phyloP scores from a whole-genome alignment of 2,113 vertebrate genomes.

The Anolis sagrei region DNA sequence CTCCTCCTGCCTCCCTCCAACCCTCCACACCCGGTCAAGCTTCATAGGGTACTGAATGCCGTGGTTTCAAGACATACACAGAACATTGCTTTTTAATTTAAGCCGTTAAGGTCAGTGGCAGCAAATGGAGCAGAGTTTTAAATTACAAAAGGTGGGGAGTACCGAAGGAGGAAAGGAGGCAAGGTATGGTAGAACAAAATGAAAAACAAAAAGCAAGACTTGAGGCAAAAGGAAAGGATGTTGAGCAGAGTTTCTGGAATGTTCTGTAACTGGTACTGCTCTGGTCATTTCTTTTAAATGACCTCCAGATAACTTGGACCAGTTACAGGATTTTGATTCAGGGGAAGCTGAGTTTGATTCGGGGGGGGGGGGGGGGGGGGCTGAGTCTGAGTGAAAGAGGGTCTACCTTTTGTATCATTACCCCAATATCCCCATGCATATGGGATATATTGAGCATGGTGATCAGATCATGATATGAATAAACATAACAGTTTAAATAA shows the following conservation, averaged over 20 bases:
- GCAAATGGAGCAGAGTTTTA: constrained; percentile 55
- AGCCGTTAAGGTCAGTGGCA: constrained; percentile 74
- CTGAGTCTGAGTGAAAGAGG: too few relatives aligned
- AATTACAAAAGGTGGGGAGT: constrained; percentile 30
- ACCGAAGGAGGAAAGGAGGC: not conserved
- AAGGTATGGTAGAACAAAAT: not conserved
- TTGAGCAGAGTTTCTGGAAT: not conserved
- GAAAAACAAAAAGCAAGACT: not conserved
- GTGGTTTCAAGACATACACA: constrained; percentile 65
- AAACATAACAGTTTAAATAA: too few relatives aligned
- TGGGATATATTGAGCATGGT: too few relatives aligned
- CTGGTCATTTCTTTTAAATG: too few relatives aligned
- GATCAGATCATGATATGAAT: too few relatives aligned
- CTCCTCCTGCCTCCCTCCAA: constrained; percentile 37
- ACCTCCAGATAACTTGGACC: not conserved
- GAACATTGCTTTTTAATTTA: constrained; percentile 80
- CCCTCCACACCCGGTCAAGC: constrained; percentile 48
- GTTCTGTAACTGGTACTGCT: not conserved
- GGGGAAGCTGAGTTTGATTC: too few relatives aligned
- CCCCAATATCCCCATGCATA: too few relatives aligned
- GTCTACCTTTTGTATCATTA: too few relatives aligned
- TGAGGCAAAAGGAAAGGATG: not conserved
- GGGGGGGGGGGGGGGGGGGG: too few relatives aligned
- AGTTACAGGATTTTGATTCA: too few relatives aligned
- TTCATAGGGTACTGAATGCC: constrained; percentile 64